phyloP scores from a whole-genome alignment of 2,888 invertebrate genomes.

The Dasypolia templi region DNA sequence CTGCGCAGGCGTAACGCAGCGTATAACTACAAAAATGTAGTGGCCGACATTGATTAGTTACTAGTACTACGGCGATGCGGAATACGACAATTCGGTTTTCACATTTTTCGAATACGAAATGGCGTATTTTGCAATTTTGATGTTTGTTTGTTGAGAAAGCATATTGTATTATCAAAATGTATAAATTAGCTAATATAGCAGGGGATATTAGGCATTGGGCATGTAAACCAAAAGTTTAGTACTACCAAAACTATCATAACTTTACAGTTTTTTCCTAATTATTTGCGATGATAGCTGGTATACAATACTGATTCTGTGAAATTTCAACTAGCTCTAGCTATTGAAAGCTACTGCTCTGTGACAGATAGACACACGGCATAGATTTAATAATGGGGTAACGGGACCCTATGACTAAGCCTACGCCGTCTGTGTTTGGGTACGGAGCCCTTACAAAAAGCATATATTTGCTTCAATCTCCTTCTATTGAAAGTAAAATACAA shows the following conservation, averaged over 20 bases:
- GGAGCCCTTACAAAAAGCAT: not conserved
- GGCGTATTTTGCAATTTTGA: conserved; percentile 38
- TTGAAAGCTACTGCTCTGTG: not conserved
- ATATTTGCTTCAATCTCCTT: not conserved
- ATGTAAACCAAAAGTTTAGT: not conserved
- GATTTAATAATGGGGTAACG: not conserved
- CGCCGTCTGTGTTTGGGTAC: not conserved
- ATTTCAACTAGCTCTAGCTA: not conserved
- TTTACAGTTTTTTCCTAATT: not conserved
- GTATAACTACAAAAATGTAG: conserved; percentile 66
- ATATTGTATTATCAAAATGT: not conserved
- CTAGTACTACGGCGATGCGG: conserved; percentile 4
- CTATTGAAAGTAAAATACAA: not conserved
- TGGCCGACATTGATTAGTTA: conserved; percentile 77
- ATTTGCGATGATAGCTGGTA: not conserved
- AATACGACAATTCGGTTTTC: conserved; percentile 43
- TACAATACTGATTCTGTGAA: not conserved
- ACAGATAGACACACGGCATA: not conserved
- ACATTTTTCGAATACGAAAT: conserved; percentile 23
- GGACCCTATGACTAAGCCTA: not conserved
- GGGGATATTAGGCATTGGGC: not conserved
- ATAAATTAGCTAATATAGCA: not conserved
- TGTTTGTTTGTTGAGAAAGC: conserved; percentile 5
- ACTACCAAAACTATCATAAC: not conserved
- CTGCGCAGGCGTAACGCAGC: conserved; percentile 75